Conservation (phyloP, 2,888 invertebrate genomes). For the Cantharis rufa region DNA sequence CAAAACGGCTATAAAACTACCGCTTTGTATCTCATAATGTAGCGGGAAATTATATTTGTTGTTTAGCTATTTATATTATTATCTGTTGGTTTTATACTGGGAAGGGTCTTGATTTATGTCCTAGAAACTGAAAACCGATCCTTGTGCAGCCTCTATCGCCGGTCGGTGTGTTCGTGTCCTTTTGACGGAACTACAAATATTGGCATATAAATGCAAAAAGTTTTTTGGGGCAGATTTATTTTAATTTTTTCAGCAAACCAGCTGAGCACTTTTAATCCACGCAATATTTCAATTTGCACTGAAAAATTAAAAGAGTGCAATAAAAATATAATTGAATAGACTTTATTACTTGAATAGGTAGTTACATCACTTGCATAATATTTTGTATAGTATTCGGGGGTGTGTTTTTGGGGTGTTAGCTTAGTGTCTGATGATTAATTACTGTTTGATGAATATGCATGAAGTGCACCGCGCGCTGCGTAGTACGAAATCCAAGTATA, state of each 20-base stretch:
- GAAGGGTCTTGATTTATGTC: conserved; percentile 40
- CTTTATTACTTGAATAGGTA: conserved; percentile 26
- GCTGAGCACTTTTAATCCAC: background rate
- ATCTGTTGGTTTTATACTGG: conserved; percentile 50
- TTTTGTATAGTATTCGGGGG: conserved; percentile 15
- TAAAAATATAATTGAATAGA: conserved; percentile 16
- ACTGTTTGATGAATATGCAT: conserved; percentile 54
- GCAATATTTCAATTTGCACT: background rate
- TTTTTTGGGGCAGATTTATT: too few species aligned
- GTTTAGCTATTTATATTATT: conserved; percentile 55
- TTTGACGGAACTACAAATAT: background rate
- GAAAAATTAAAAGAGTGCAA: background rate
- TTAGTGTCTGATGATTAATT: conserved; percentile 51
- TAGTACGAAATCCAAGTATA: conserved; percentile 50
- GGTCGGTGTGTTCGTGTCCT: background rate
- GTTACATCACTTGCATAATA: conserved; percentile 31
- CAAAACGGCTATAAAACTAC: conserved; percentile 43
- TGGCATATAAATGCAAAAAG: background rate
- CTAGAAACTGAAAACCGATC: conserved; percentile 9
- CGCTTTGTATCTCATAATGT: conserved; percentile 53
- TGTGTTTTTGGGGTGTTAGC: conserved; percentile 30
- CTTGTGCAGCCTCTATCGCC: background rate
- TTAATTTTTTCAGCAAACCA: background rate
- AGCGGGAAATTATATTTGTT: conserved; percentile 56
- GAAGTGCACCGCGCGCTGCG: conserved; percentile 47